A percentile compares a stretch with the other conserved stretches of the same genome.
Conservation (phyloP, 2,888 invertebrate species). For the Anthrax anthrax region DNA sequence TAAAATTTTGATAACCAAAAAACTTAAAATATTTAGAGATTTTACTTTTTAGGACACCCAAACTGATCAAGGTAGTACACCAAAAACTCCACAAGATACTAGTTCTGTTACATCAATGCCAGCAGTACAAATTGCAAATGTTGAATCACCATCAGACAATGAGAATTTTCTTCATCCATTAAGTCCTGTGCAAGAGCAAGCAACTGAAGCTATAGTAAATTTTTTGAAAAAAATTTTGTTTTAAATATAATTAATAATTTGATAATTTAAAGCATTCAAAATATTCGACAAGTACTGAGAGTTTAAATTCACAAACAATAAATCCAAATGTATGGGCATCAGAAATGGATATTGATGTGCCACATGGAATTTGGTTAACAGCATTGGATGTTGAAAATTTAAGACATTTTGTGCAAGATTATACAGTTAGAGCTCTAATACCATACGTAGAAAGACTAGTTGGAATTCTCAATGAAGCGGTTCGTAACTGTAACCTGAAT, state of each 20-base stretch:
- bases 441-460: constrained; percentile 89
- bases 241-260: constrained; percentile 1
- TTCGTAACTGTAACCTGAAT: constrained; percentile 26
- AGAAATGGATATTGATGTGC: constrained; percentile 39
- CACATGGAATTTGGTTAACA: constrained; percentile 62
- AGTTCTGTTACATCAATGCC: constrained; percentile 34
- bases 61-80: constrained; percentile 38
- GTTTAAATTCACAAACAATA: constrained; percentile 37
- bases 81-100: constrained; percentile 42
- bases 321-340: constrained; percentile 44
- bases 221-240: constrained; percentile 1
- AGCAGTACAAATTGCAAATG: constrained; percentile 26
- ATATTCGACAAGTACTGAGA: constrained; percentile 41
- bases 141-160: constrained; percentile 19
- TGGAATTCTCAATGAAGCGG: constrained; percentile 58
- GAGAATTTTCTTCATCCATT: constrained; percentile 53
- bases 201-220: constrained; percentile 39
- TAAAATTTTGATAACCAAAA: too few species aligned
- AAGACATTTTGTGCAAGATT: constrained; percentile 73
- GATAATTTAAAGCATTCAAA: constrained; percentile 32
- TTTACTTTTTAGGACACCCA: constrained; percentile 18
- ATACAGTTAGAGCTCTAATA: constrained; percentile 68
- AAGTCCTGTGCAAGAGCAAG: constrained; percentile 52
- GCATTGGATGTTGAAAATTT: constrained; percentile 73
- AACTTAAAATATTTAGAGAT: neutral